Evolutionary conservation across 1,140 invertebrate genomes (phyloP), one percentile per base, ranked within the genome.

Genomic region (Leucophenga varia): DNA sequence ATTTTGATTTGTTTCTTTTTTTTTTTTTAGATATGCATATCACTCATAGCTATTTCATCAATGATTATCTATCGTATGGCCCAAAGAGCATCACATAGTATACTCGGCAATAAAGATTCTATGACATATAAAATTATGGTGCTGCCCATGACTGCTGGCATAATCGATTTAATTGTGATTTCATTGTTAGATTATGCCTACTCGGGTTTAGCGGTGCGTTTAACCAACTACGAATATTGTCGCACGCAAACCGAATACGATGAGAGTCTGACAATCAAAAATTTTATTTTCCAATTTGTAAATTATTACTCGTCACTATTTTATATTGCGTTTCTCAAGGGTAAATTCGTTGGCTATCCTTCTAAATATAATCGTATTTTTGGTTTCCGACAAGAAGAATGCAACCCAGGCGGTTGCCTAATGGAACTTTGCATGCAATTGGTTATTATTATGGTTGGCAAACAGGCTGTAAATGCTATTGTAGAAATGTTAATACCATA

Each of bases 241-340:
- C 77, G 90, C 57, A 93, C 90, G 2, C 87, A 92, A 77, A 87
- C 86, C 17, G 88, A 93, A 67, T 92, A 88, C 72, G 90, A 93
- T 47, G 86, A 92, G 60, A 89, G 86, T 72, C 78, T 90, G 16
- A 89, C 87, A 1, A 83, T 93, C 59, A 93, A 92, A 80, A 88
- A 91, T 43, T 93, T 91, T 74, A 79, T 91, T 50, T 91, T 93
- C 67, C 88, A 92, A 75, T 93, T 93, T 75, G 84, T 92, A 55
- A 93, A 93, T 75, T 91, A 87, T 67, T 93, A 91, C 69, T 88
- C 88, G 2, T 90, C 88, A 31, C 85, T 91, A 45, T 89, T 93
- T 71, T 93, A 93, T 72, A 89, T 93, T 39, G 90, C 89, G 2
- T 93, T 92, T 65, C 82, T 91, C 54, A 91, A 91, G 74, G 88